These are phyloP conservation scores for Phania funesta DNA, from an alignment of 2,888 invertebrate genomes.

Conservation along the genomic window DNA sequence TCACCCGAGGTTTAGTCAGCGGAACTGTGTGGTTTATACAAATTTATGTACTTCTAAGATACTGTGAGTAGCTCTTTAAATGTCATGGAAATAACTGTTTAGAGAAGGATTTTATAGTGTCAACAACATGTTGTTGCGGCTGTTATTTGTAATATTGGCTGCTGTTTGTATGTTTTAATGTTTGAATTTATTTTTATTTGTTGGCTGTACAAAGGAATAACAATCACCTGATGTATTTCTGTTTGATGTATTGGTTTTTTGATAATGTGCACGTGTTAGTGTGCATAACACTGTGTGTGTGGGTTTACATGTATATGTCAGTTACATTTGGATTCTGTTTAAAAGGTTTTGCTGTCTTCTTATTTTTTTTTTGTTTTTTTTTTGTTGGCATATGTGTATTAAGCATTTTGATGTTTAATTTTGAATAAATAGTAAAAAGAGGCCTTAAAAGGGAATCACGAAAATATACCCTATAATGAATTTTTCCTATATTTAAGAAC, in stretches of 20 bases:
- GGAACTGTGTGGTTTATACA: background rate
- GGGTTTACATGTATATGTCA: background rate
- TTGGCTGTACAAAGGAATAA: conserved; percentile 5
- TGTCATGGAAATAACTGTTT: conserved; percentile 29
- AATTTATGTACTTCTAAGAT: background rate
- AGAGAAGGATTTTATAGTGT: conserved; percentile 3
- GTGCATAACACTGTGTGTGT: background rate
- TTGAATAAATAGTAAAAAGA: background rate
- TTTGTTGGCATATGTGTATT: background rate
- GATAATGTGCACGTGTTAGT: background rate
- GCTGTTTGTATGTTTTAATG: background rate
- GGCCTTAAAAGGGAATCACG: background rate
- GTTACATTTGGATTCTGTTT: background rate
- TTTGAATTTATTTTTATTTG: background rate
- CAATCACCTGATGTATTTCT: conserved; percentile 50
- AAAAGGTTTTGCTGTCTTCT: background rate
- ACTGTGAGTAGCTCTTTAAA: background rate
- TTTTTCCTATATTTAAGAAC: background rate
- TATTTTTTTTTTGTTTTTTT: background rate
- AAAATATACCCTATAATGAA: background rate
- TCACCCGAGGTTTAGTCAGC: background rate
- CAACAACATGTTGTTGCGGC: background rate
- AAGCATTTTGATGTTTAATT: background rate
- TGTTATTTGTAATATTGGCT: conserved; percentile 5
- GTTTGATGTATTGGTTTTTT: background rate